A percentile compares a stretch with the other conserved stretches of the same genome.
Evolutionary conservation across 2,888 invertebrate genomes (phyloP).

Genomic region (Ganaspis brasiliensis): DNA sequence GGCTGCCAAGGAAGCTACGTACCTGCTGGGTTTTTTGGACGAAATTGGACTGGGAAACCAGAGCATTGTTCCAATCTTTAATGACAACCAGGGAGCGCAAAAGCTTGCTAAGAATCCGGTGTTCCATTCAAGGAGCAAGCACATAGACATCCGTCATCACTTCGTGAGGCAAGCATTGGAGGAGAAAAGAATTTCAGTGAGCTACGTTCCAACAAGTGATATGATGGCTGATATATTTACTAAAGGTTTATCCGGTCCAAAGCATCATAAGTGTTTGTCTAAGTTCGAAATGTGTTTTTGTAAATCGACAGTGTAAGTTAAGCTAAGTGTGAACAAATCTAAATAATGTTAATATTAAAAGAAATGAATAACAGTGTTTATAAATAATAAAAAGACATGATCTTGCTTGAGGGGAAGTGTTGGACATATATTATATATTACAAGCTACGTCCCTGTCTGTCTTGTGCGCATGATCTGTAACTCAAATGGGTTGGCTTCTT

Average conservation of each 20-base stretch:
- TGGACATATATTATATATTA: neutral
- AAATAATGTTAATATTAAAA: too few relatives aligned
- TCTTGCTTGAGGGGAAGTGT: neutral
- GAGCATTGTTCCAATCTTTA: too few relatives aligned
- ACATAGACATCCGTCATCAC: conserved; percentile 52
- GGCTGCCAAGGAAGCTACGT: too few relatives aligned
- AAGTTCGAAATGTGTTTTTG: too few relatives aligned
- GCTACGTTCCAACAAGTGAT: conserved; percentile 43
- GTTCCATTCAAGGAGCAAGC: conserved; percentile 50
- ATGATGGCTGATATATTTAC: conserved; percentile 53
- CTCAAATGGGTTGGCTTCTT: neutral
- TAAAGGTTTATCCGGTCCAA: conserved; percentile 46
- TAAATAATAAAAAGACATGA: too few relatives aligned
- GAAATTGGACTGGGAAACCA: too few relatives aligned
- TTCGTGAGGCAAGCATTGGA: conserved; percentile 47
- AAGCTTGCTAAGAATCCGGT: conserved; percentile 45
- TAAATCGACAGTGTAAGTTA: too few relatives aligned
- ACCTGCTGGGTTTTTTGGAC: too few relatives aligned
- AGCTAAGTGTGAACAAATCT: too few relatives aligned
- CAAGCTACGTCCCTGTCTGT: neutral
- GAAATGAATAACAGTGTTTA: too few relatives aligned
- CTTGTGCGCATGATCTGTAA: neutral
- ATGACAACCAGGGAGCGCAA: too few relatives aligned
- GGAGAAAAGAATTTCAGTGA: conserved; percentile 13
- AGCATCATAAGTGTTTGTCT: conserved; percentile 44